phyloP scores from a whole-genome alignment of 2,888 invertebrate species.

The Aleiodes leptofemur region DNA sequence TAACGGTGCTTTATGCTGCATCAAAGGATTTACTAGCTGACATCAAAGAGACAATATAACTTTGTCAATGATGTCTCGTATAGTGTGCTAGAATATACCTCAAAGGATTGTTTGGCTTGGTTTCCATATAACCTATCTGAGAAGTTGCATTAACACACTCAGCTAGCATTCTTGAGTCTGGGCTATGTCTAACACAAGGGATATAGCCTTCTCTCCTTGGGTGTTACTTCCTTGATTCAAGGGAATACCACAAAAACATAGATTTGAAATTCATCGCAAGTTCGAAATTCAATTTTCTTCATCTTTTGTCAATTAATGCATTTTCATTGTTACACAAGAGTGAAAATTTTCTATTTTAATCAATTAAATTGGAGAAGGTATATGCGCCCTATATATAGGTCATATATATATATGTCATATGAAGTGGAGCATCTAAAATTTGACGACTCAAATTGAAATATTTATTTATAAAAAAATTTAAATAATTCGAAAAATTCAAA shows the following conservation, averaged over 20 bases:
- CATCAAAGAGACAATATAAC: slow-evolving; percentile 22
- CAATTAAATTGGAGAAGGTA: too few relatives aligned
- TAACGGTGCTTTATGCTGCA: too few relatives aligned
- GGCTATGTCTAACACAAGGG: background rate
- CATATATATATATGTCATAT: too few relatives aligned
- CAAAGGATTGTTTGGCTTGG: slow-evolving; percentile 19
- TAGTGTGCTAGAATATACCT: slow-evolving; percentile 2
- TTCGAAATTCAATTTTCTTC: too few relatives aligned
- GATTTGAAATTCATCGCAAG: background rate
- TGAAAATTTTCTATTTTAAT: too few relatives aligned
- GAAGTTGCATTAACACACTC: slow-evolving; percentile 3
- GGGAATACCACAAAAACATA: background rate
- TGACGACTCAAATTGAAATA: too few relatives aligned
- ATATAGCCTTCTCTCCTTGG: slow-evolving; percentile 10
- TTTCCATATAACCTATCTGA: slow-evolving; percentile 21
- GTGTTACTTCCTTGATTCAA: background rate
- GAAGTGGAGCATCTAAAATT: too few relatives aligned
- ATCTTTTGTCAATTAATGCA: too few relatives aligned
- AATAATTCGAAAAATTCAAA: too few relatives aligned
- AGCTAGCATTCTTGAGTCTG: slow-evolving; percentile 9
- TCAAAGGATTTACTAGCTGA: background rate
- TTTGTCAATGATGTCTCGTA: slow-evolving; percentile 16
- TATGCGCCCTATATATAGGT: too few relatives aligned
- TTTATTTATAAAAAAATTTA: too few relatives aligned
- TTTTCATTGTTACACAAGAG: too few relatives aligned